phyloP scores from a whole-genome alignment of 2,888 invertebrate genomes.

The Stomorhina lunata region DNA sequence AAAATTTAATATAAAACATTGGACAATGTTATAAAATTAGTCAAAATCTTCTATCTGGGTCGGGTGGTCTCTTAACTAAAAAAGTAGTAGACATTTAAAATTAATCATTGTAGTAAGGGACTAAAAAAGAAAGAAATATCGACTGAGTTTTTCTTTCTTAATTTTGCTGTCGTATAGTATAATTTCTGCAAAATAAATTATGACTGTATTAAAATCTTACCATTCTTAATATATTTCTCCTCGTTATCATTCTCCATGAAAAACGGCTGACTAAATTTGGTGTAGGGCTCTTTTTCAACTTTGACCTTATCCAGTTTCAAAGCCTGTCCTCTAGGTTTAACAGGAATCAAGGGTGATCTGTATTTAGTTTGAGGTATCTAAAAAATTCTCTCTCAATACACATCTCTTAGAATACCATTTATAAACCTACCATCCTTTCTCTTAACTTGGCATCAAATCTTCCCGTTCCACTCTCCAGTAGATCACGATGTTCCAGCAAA shows the following conservation, averaged over 20 bases:
- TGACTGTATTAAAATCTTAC: too few species aligned
- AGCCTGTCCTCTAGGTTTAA: slow-evolving; percentile 85
- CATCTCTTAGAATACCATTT: neutral
- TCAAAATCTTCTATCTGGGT: too few species aligned
- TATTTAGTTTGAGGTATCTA: slow-evolving; percentile 86
- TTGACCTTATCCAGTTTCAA: slow-evolving; percentile 83
- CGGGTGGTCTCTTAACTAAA: too few species aligned
- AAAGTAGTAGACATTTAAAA: too few species aligned
- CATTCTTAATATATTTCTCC: slow-evolving; percentile 76
- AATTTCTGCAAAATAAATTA: too few species aligned
- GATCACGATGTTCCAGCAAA: slow-evolving; percentile 72
- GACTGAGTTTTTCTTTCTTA: too few species aligned
- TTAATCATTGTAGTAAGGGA: too few species aligned
- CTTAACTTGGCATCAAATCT: slow-evolving; percentile 73
- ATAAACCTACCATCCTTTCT: slow-evolving; percentile 72
- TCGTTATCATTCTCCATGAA: slow-evolving; percentile 75
- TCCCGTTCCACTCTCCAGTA: slow-evolving; percentile 73
- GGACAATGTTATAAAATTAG: too few species aligned
- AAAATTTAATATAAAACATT: too few species aligned
- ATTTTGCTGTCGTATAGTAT: too few species aligned
- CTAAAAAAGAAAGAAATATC: too few species aligned
- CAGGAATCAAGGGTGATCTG: slow-evolving; percentile 85
- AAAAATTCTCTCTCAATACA: slow-evolving; percentile 5
- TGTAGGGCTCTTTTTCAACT: slow-evolving; percentile 77
- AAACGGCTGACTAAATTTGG: slow-evolving; percentile 76